Evolutionary conservation across 2,113 vertebrate genomes (phyloP), one percentile per base, ranked within the genome.

Genomic region (Calidris pygmaea): DNA sequence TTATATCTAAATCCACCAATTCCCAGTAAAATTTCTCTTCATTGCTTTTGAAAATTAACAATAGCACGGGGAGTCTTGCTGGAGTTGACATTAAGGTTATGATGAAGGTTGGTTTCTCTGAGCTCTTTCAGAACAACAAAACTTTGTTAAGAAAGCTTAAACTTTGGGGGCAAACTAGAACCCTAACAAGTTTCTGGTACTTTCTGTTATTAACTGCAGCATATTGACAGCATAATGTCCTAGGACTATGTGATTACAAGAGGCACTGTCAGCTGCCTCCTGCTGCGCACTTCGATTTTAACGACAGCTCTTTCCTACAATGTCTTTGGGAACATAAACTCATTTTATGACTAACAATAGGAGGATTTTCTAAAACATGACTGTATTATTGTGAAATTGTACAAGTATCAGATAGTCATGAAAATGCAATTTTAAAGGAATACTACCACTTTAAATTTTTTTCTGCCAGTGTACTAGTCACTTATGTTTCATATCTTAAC

Each of bases 371-470:
- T 7, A 39, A 95, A 68, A 87, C 45, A 55, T 9, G 24, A 18
- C 16, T 68, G 24, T 5, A 30, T 70, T 76, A 55, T 53, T 85
- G 17, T 62, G 58, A 79, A 92, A 87, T 23, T 24, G 3, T 50
- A 23, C 65, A n/a, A 56, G n/a, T 35, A 88, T 30, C 48, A 37
- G 39, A 39, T 4, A 41, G 60, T 14, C 13, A 26, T 15, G 30
- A 74, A 92, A 91, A 91, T 20, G 8, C 66, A 55, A 75, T 76
- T 93, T 93, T 80, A 74, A 91, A 92, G 90, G 74, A 37, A 73
- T 10, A 50, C 27, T 41, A 32, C 19, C 12, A 12, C 13, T 71
- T 63, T 6, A 37, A 11, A 4, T 65, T 58, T 45, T 90, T 74
- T 67, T 60, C 59, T 86, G 22, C 55, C 76, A 30, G 11, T 17